phyloP scores from a whole-genome alignment of 2,797 vertebrate genomes.

The Spheniscus humboldti region DNA sequence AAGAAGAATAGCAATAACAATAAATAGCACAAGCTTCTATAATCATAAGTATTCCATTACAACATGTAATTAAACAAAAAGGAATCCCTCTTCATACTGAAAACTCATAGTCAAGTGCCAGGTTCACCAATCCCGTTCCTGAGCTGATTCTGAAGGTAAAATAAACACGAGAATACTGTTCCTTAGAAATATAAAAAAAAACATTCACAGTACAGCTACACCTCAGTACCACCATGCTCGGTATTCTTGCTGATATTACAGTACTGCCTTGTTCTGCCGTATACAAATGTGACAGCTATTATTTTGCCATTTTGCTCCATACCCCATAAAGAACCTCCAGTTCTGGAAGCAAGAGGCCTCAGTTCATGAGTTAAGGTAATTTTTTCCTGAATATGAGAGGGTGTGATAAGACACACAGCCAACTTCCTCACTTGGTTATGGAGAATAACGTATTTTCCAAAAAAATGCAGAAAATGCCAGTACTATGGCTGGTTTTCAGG shows the following conservation, averaged over 20 bases:
- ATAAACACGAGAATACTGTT: neutral
- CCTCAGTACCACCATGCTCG: neutral
- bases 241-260: neutral
- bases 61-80: neutral
- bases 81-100: neutral
- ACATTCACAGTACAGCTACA: neutral
- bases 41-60: neutral
- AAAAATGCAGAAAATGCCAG: neutral
- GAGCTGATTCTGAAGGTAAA: neutral
- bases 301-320: neutral
- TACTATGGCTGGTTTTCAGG: neutral
- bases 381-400: neutral
- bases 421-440: neutral
- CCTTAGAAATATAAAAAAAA: neutral
- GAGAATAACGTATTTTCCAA: rapidly evolving
- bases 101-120: neutral
- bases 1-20: neutral
- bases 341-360: neutral
- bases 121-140: neutral
- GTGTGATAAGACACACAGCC: neutral
- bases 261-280: neutral
- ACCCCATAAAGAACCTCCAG: neutral
- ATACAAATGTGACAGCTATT: neutral
- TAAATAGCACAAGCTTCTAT: neutral
- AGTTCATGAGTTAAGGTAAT: neutral